These are phyloP conservation scores for Myotis davidii DNA, from an alignment of 2,113 vertebrate species.

Conservation along the genomic window DNA sequence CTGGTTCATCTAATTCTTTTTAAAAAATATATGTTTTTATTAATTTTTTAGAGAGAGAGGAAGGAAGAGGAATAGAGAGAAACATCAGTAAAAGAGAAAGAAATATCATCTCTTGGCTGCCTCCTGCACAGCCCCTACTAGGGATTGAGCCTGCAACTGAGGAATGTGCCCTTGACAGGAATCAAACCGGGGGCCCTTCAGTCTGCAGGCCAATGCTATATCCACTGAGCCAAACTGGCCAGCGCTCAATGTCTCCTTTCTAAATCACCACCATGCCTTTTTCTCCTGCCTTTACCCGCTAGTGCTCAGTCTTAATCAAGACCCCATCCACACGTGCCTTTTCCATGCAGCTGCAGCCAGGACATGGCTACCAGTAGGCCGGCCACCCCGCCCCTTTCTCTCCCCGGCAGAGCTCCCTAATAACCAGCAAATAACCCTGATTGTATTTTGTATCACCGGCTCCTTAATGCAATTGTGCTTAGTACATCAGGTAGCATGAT, in stretches of 20 bases:
- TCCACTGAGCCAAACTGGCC: too few species aligned
- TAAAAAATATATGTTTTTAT: not conserved
- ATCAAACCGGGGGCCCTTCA: not conserved
- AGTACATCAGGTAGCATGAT: slow-evolving; percentile 70
- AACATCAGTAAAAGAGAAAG: not conserved
- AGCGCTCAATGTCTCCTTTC: not conserved
- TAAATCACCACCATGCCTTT: not conserved
- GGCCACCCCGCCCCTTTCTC: not conserved
- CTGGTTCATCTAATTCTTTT: slow-evolving; percentile 28
- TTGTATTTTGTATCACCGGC: slow-evolving; percentile 70
- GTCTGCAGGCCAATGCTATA: too few species aligned
- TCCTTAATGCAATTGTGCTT: slow-evolving; percentile 74
- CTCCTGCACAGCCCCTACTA: not conserved
- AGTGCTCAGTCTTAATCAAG: not conserved
- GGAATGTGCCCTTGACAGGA: not conserved
- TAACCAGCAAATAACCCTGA: slow-evolving; percentile 74
- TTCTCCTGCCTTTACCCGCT: slow-evolving; percentile 17
- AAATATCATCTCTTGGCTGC: not conserved
- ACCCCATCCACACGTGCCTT: not conserved
- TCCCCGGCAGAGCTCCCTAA: slow-evolving; percentile 40
- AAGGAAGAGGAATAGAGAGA: not conserved
- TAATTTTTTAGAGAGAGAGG: not conserved
- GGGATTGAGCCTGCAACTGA: not conserved
- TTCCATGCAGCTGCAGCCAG: not conserved
- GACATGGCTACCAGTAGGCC: not conserved